Evolutionary conservation across 2,888 invertebrate species (phyloP).

Genomic region (Salticus scenicus): DNA sequence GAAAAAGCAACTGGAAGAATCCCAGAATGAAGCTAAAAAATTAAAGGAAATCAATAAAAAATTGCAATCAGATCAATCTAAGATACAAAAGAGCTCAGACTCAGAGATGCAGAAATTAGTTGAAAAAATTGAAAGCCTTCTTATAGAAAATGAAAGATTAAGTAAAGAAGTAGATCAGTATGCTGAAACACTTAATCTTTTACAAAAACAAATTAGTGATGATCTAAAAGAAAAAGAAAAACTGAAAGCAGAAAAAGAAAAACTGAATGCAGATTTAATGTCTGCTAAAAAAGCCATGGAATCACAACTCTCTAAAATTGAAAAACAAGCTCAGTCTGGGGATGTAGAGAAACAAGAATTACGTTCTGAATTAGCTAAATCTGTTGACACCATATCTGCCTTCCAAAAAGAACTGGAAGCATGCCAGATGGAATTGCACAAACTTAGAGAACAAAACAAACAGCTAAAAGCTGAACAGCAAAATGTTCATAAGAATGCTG

Average conservation of each 20-base stretch:
- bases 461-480: slow-evolving; percentile 55
- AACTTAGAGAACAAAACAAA: slow-evolving; percentile 83
- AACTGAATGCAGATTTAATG: slow-evolving; percentile 34
- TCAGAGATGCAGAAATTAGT: slow-evolving; percentile 49
- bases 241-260: slow-evolving; percentile 52
- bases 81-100: slow-evolving; percentile 45
- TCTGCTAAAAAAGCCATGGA: slow-evolving; percentile 46
- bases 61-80: slow-evolving; percentile 48
- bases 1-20: slow-evolving; percentile 49
- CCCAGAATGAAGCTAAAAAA: slow-evolving; percentile 44
- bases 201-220: slow-evolving; percentile 39
- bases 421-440: slow-evolving; percentile 80
- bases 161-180: slow-evolving; percentile 53
- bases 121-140: slow-evolving; percentile 49
- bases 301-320: slow-evolving; percentile 44
- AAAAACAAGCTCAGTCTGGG: slow-evolving; percentile 57
- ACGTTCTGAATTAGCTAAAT: slow-evolving; percentile 71
- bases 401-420: slow-evolving; percentile 71
- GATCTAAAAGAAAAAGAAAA: slow-evolving; percentile 64
- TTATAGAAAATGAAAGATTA: slow-evolving; percentile 56
- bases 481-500: slow-evolving; percentile 43
- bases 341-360: slow-evolving; percentile 72
- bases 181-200: slow-evolving; percentile 33
- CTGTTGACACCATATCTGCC: slow-evolving; percentile 71
- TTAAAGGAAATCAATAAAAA: slow-evolving; percentile 54